Base-by-base conservation (phyloP, 2,888 invertebrate species). In the Ceramica pisi region DNA sequence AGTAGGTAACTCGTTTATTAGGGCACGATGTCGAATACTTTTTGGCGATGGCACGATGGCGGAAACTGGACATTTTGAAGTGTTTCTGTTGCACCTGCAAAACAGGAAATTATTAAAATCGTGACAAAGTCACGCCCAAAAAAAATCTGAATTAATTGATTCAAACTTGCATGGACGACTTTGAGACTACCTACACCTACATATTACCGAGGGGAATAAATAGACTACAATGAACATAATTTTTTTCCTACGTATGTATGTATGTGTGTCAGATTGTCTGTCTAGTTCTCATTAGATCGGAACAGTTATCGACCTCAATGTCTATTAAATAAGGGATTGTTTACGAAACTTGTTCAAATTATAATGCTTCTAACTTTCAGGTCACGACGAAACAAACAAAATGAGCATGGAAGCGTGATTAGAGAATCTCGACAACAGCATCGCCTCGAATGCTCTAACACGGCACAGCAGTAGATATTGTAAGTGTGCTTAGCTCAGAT, bases 361-460 rank as follows among this genome's bases (percentile, higher is more conserved):
- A 9, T 19, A 71, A 73, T 75, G 44, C 31, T 62, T 71, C 75
- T 83, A 77, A 81, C 65, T 80, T 83, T 60, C 65, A 86, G 85
- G 67, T 83, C 80, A 85, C 77, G 79, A 71, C 71, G 48, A 53
- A 46, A 53, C 64, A 50, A 71, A 60, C 65, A 78, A 59, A n/a
- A 23, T 10, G 38, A 67, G 51, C 67, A 53, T 53, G 50, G 57
- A 61, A 35, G 10, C 60, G 59, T 73, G 68, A 67, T 75, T 31
- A 67, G 26, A 75, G 71, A 73, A 81, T 69, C 66, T 64, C 67
- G n/a, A 63, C 62, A 67, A 48, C 21, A 38, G 21, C 12, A 60
- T 56, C 48, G 60, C 56, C 31, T 68, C 31, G 44, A 57, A 21
- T 31, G 7, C 21, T 51, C 19, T 21, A 56, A 69, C 59, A 63